Base-by-base conservation (phyloP, 2,113 vertebrate species). In the Leuciscus idus region DNA sequence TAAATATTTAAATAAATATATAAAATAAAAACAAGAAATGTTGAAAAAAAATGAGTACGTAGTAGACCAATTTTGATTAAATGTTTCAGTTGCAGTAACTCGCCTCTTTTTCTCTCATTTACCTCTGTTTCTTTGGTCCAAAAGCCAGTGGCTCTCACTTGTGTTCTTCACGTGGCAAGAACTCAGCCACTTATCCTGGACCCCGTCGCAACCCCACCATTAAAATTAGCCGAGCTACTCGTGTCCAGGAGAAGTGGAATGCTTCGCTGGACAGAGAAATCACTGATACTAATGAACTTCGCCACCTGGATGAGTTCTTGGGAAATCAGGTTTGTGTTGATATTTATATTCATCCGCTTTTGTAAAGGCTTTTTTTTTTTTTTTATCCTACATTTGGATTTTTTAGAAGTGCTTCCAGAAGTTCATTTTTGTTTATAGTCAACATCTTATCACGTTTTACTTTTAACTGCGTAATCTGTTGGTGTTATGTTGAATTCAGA, bases 301-400 rank as follows among this genome's bases (percentile, higher is more conserved):
- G 96, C 70, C 94, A 96, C 84, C 95, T 99, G 33, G 98, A 99
- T 0, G 98, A 99, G 87, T 99, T 98, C 91, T 96, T 99, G 13
- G 95, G 97, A 9, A 97, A 96, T 87, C 97, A 99, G 96, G 98
- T 99, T 86, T 87, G 91, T 30, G 15, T 2, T 15, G 55, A 15
- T 61, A 13, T 70, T 52, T 50, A 23, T 81, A 11, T 52, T 52
- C 28, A 4, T 50, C 28, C 0, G 4, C 59, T 36, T 23, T 43
- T 59, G 50, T 19, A 52, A 39, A 62, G 13, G 36, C 59, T 11
- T 30, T 77, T 33, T 76, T 68, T 33, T 33, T 33, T 33, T 48
- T 15, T 1, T 1, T 10, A 36, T 21, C 30, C 30, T 21, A 9
- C 9, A 50, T 26, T 28, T 76, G 13, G 5, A 39, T 15, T 19